A percentile compares a stretch with the other conserved stretches of the same genome.
phyloP scores from a whole-genome alignment of 2,888 invertebrate species.

The Fissipunctia ypsillon region DNA sequence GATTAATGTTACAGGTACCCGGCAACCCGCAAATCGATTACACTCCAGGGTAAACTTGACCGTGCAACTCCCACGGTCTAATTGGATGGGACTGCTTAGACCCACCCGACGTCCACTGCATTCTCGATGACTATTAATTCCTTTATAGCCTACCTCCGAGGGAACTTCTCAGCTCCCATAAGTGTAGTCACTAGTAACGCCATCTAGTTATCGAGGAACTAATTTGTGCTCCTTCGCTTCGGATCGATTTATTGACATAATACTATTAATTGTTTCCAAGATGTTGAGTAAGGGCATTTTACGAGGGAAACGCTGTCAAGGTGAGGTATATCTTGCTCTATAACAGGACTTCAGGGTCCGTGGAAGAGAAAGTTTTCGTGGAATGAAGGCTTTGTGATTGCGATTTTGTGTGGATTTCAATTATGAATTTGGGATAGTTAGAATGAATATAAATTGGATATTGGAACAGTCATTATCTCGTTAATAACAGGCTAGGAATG shows the following conservation, averaged over 20 bases:
- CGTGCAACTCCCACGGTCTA: conserved; percentile 28
- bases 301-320: conserved; percentile 5
- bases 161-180: conserved; percentile 5
- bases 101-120: conserved; percentile 37
- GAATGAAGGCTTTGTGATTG: too few species aligned
- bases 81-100: conserved; percentile 52
- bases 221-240: conserved; percentile 28
- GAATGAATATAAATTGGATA: neutral
- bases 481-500: neutral
- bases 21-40: conserved; percentile 33
- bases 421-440: neutral
- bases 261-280: conserved; percentile 19
- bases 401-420: neutral
- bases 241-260: conserved; percentile 30
- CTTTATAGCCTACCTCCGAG: neutral
- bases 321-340: neutral
- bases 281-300: conserved; percentile 22
- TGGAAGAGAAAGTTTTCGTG: fast-evolving
- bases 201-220: conserved; percentile 38
- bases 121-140: conserved; percentile 42
- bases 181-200: conserved; percentile 27
- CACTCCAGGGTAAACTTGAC: conserved; percentile 22
- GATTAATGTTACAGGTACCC: conserved; percentile 29
- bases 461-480: neutral
- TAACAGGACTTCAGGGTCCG: neutral